A percentile compares a stretch with the other conserved stretches of the same genome.
phyloP scores from a whole-genome alignment of 2,113 vertebrate species.

The Phodopus roborovskii region DNA sequence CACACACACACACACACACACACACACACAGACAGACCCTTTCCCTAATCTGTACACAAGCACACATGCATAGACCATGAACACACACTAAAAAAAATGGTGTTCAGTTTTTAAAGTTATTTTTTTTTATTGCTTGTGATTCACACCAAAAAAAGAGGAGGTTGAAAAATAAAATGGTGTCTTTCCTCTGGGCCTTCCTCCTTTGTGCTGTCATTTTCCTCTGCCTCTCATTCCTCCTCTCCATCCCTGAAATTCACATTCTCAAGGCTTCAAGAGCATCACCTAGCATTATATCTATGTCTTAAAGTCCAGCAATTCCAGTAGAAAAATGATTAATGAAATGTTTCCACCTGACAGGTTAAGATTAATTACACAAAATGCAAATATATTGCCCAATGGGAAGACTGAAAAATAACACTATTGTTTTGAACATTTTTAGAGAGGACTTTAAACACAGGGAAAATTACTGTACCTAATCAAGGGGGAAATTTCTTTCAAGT shows the following conservation, averaged over 20 bases:
- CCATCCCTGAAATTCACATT: background rate
- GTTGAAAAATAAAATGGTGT: background rate
- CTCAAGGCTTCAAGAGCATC: background rate
- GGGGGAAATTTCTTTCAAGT: background rate
- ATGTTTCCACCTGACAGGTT: conserved; percentile 54
- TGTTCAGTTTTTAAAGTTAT: background rate
- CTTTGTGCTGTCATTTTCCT: background rate
- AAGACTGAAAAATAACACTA: background rate
- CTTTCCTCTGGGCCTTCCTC: background rate
- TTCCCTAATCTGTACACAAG: background rate
- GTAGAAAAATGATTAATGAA: conserved; percentile 51
- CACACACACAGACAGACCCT: background rate
- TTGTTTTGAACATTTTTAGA: background rate
- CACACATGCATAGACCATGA: background rate
- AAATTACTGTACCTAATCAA: background rate
- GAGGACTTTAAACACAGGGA: background rate
- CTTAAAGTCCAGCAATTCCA: background rate
- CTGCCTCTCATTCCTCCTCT: background rate
- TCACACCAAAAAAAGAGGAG: background rate
- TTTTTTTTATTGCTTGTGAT: background rate
- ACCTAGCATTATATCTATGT: conserved; percentile 7
- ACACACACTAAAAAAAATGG: background rate
- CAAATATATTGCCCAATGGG: conserved; percentile 2
- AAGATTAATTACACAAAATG: conserved; percentile 47
- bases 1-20: background rate